phyloP scores from a whole-genome alignment of 2,113 vertebrate species.

The Chaetura pelagica region DNA sequence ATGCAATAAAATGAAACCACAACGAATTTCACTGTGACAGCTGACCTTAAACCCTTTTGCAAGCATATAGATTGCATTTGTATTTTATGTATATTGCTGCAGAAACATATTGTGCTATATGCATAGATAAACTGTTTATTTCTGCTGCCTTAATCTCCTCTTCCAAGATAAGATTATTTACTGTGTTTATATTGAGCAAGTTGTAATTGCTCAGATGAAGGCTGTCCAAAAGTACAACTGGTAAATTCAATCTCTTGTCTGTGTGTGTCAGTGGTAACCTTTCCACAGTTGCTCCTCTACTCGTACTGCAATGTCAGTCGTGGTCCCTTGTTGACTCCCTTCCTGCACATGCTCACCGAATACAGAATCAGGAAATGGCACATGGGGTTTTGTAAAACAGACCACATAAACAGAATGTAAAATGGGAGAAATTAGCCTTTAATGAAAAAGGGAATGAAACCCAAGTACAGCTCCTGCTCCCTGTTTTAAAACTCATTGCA shows the following conservation, averaged over 20 bases:
- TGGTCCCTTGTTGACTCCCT: conserved; percentile 54
- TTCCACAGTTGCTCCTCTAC: conserved; percentile 51
- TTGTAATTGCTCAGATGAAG: conserved; percentile 48
- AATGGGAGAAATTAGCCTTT: conserved; percentile 23
- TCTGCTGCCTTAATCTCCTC: background rate
- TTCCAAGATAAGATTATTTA: conserved; percentile 13
- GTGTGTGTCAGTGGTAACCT: conserved; percentile 55
- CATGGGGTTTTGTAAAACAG: background rate
- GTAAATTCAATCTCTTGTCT: conserved; percentile 32
- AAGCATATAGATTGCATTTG: background rate
- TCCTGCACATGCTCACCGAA: conserved; percentile 38
- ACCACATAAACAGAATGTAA: conserved; percentile 12
- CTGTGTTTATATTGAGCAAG: background rate
- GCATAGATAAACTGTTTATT: background rate
- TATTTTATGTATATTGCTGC: background rate
- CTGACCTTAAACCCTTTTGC: background rate
- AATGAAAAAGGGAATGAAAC: conserved; percentile 13
- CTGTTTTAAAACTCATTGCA: background rate
- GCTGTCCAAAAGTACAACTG: conserved; percentile 42
- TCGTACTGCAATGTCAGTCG: conserved; percentile 21
- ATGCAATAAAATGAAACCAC: background rate
- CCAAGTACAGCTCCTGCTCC: background rate
- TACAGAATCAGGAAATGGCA: background rate
- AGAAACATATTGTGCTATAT: background rate
- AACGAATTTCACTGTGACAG: background rate